Conservation (phyloP, 2,113 vertebrate species). For the Spheniscus mendiculus region DNA sequence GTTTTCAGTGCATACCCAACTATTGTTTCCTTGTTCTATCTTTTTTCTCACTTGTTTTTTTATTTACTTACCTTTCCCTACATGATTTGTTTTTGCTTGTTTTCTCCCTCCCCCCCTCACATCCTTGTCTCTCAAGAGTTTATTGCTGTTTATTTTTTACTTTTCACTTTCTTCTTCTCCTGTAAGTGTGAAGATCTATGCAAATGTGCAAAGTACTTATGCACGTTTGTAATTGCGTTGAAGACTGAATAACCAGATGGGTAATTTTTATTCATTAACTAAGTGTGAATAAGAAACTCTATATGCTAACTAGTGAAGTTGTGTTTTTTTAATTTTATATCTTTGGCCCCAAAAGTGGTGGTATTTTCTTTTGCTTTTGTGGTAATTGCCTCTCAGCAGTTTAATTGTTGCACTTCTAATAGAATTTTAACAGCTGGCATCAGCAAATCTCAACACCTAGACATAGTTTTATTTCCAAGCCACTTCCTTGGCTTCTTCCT, state of each 20-base stretch:
- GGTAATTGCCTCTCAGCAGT: neutral
- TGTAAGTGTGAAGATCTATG: neutral
- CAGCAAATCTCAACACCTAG: neutral
- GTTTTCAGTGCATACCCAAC: neutral
- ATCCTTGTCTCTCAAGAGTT: neutral
- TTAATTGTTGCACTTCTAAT: neutral
- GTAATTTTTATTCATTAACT: neutral
- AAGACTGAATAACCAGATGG: neutral
- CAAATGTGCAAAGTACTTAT: neutral
- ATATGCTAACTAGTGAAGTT: neutral
- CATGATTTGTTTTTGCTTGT: neutral
- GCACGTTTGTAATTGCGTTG: rapidly evolving
- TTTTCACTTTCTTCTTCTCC: neutral
- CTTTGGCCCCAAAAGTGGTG: neutral
- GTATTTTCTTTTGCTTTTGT: neutral
- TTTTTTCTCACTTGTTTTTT: neutral
- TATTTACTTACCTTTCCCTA: neutral
- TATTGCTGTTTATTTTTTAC: neutral
- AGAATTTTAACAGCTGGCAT: neutral
- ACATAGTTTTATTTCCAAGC: neutral
- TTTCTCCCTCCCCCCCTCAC: neutral
- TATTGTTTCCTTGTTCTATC: neutral
- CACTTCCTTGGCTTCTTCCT: neutral
- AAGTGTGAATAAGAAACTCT: neutral
- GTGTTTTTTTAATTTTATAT: neutral